Base-by-base conservation (phyloP, 2,797 vertebrate genomes). In the Eulemur rubriventer region DNA sequence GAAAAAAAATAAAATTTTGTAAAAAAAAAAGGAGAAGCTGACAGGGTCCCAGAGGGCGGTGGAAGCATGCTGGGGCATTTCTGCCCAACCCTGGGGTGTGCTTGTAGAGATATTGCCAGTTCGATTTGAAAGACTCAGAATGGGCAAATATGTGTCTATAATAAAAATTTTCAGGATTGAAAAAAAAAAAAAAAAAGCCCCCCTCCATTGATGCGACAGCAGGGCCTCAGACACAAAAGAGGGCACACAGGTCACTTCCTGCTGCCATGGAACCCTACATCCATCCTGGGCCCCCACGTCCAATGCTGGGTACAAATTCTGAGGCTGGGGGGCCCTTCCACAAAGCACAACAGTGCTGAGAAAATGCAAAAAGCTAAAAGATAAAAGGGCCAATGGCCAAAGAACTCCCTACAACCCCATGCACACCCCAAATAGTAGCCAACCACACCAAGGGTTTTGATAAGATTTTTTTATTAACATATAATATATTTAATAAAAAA, bases 401-500 rank as follows among this genome's bases (percentile, higher is more conserved):
- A 38, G 33, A 70, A 50, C 11, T 69, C 38, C 28, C 24, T 57
- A 67, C 38, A 18, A 70, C 24, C 83, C 63, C 33, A 86, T 28
- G 30, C 7, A 17, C 7, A 52, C 41, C 92, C 43, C 82, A 92
- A 97, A 96, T 2, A 96, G 67, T 3, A 97, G 33, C 26, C 95
- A 89, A 94, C 20, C 38, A 90, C 95, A 75, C 61, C 24, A 73
- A 30, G 18, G 38, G 7, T 96, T 96, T 96, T 96, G 52, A 87
- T 75, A 96, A 4, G 46, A 82, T 97, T 98, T 98, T 97, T 98
- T 97, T 97, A 98, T 98, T 98, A 98, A 98, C 96, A 98, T 98
- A 98, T 98, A 98, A 98, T 98, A 98, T 98, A 97, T 97, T 97
- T 97, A 97, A 98, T 97, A 98, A 98, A 98, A 98, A 98, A 98